Percentiles rank a stretch among this genome's conserved stretches.
These are phyloP conservation scores for Coreoperca whiteheadi DNA, from an alignment of 2,113 vertebrate species.

Conservation along the genomic window DNA sequence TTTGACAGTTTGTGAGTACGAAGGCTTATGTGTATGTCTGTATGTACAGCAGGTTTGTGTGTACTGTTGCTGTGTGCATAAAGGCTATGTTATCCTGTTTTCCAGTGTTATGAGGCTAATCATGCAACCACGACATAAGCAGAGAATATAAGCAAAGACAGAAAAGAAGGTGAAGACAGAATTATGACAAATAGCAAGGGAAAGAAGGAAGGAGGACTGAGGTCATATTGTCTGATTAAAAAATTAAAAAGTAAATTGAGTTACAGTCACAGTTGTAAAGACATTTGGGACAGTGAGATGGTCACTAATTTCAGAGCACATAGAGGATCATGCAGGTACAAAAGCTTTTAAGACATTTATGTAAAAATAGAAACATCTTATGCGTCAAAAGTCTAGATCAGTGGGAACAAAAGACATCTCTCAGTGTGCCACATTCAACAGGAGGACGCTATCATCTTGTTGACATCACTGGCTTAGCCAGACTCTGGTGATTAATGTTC, in stretches of 20 bases:
- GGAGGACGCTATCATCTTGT: neutral
- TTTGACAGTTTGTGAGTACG: conserved; percentile 2
- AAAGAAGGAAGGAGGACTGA: neutral
- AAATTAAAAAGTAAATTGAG: neutral
- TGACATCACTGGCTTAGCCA: neutral
- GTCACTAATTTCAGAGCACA: neutral
- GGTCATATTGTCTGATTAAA: conserved; percentile 20
- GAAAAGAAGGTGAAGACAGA: neutral
- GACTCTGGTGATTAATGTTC: neutral
- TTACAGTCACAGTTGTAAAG: neutral
- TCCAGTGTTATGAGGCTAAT: neutral
- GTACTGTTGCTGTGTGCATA: neutral
- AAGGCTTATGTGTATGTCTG: neutral
- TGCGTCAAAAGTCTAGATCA: neutral
- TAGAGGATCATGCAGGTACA: neutral
- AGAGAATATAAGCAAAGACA: conserved; percentile 2
- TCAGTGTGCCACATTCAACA: neutral
- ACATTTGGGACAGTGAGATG: neutral
- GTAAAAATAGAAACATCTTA: neutral
- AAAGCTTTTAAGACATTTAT: conserved; percentile 7
- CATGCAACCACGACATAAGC: neutral
- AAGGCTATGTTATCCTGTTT: neutral
- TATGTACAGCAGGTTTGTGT: neutral
- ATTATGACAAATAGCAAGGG: neutral
- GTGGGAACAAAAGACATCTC: neutral